Conservation (phyloP, 2,113 vertebrate genomes). For the Chloropsis hardwickii region DNA sequence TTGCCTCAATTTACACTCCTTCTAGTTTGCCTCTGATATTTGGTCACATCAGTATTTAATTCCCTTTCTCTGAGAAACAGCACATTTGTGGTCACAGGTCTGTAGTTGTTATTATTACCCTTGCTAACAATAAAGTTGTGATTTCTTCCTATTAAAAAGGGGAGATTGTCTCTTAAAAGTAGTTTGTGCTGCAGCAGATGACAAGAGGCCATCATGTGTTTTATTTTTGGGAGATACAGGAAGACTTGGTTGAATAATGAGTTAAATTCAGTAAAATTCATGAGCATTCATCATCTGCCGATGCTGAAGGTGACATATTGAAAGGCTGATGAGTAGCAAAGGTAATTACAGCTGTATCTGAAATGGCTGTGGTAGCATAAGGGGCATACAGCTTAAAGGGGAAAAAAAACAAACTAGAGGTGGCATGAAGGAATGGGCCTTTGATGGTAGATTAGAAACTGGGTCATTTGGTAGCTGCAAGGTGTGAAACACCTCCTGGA, state of each 20-base stretch:
- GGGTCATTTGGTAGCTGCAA: not conserved
- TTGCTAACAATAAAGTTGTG: not conserved
- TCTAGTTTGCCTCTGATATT: not conserved
- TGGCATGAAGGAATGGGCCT: not conserved
- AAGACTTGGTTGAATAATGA: not conserved
- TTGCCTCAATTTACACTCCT: not conserved
- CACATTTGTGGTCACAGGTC: not conserved
- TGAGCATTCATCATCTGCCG: not conserved
- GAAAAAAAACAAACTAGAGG: rapidly evolving
- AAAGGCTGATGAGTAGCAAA: not conserved
- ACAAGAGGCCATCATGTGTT: not conserved
- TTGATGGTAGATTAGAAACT: not conserved
- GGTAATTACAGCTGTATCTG: not conserved
- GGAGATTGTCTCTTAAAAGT: not conserved
- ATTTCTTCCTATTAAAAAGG: not conserved
- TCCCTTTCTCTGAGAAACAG: not conserved
- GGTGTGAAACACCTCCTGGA: not conserved
- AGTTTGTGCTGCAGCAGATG: not conserved
- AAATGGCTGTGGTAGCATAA: not conserved
- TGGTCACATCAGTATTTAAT: not conserved
- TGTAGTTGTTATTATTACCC: not conserved
- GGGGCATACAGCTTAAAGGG: not conserved
- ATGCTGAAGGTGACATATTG: not conserved
- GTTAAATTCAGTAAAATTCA: not conserved
- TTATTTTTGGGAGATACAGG: not conserved